Evolutionary conservation across 2,797 vertebrate genomes (phyloP).

Genomic region (Streptopelia turtur): DNA sequence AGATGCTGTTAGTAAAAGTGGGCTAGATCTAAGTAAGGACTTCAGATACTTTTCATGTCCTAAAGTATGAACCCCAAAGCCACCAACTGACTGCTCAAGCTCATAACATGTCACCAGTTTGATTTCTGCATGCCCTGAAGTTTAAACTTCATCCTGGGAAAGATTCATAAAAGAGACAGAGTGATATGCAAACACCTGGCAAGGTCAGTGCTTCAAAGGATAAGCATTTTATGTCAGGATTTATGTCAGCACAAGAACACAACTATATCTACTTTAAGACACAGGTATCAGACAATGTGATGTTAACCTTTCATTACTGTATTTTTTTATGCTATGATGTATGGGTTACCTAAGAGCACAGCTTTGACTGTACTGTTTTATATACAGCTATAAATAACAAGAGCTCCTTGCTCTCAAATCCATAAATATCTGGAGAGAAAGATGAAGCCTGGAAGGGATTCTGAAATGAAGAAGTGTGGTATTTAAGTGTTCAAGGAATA

Average conservation of each 20-base stretch:
- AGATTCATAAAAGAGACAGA: background rate
- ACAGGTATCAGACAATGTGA: background rate
- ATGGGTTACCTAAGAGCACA: background rate
- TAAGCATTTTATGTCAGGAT: background rate
- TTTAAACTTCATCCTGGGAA: background rate
- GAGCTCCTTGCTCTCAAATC: background rate
- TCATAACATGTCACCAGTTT: background rate
- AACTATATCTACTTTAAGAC: background rate
- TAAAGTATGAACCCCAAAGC: background rate
- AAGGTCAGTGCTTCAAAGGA: background rate
- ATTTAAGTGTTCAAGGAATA: background rate
- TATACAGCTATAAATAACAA: background rate
- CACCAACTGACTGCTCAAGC: background rate
- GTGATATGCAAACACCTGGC: background rate
- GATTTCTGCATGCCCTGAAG: background rate
- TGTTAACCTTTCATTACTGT: background rate
- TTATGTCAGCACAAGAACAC: background rate
- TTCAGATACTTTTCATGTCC: slow-evolving; percentile 1
- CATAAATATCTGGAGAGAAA: background rate
- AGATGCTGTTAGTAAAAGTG: background rate
- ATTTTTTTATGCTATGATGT: background rate
- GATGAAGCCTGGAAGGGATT: background rate
- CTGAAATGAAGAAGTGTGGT: background rate
- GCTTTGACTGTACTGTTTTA: background rate
- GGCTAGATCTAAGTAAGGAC: slow-evolving; percentile 63